A percentile compares a stretch with the other conserved stretches of the same genome.
These are phyloP conservation scores for Amphilophus citrinellus DNA, from an alignment of 2,113 vertebrate genomes.

Conservation along the genomic window DNA sequence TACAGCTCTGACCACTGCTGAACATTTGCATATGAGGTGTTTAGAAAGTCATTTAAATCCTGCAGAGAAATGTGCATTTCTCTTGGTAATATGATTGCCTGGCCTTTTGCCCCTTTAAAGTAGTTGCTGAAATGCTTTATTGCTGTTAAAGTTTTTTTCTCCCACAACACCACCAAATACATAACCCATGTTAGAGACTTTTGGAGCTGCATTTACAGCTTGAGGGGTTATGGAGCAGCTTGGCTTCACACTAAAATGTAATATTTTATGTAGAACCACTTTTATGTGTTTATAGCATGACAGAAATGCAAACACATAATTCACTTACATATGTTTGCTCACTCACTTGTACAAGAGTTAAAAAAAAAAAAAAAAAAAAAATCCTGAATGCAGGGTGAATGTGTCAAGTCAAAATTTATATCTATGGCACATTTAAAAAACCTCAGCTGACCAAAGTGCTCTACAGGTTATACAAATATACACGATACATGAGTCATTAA, in stretches of 20 bases:
- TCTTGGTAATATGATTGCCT: slow-evolving; percentile 7
- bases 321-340: background rate
- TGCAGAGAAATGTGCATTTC: slow-evolving; percentile 5
- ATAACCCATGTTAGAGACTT: no score
- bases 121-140: background rate
- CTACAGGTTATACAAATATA: no score
- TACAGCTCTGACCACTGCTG: background rate
- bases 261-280: background rate
- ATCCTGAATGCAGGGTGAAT: no score
- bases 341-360: background rate
- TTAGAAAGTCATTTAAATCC: background rate
- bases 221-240: background rate
- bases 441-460: no score
- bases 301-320: background rate
- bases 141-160: slow-evolving; percentile 17
- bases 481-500: no score
- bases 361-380: background rate
- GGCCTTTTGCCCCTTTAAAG: slow-evolving; percentile 10
- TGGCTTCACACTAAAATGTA: background rate
- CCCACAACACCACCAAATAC: no score
- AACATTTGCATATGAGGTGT: background rate
- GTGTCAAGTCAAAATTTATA: no score
- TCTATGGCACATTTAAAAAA: no score
- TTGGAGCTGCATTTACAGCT: background rate
- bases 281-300: background rate